phyloP scores from a whole-genome alignment of 1,140 invertebrate genomes.

The Linepithema humile region DNA sequence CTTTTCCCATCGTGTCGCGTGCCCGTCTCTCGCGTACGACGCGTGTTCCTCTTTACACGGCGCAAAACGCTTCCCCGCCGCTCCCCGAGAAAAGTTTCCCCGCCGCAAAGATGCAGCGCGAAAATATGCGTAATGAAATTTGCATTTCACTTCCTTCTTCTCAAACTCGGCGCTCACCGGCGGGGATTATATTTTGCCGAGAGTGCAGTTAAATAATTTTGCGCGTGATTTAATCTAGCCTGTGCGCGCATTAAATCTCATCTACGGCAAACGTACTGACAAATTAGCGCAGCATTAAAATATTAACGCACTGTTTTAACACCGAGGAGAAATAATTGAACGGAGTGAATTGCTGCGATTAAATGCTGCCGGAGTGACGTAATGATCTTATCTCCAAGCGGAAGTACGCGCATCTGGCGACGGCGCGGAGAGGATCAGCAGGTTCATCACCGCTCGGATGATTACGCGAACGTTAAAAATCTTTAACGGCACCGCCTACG shows the following conservation, averaged over 20 bases:
- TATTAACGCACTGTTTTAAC: not conserved
- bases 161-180: not conserved
- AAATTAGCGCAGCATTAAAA: not conserved
- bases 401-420: not conserved
- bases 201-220: not conserved
- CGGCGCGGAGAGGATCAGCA: not conserved
- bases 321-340: not conserved
- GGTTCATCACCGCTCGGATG: not conserved
- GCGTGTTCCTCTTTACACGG: not conserved
- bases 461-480: slow-evolving; percentile 25
- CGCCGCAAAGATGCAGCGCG: not conserved
- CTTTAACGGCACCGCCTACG: slow-evolving; percentile 1
- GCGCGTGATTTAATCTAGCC: not conserved
- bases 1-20: slow-evolving; percentile 39
- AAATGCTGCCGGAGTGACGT: not conserved
- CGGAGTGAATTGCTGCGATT: too few species aligned
- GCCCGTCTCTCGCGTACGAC: not conserved
- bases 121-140: slow-evolving; percentile 29
- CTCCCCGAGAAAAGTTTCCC: not conserved
- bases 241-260: not conserved
- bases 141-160: not conserved
- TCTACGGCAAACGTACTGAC: not conserved
- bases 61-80: slow-evolving; percentile 17
- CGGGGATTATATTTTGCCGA: not conserved
- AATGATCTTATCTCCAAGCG: not conserved